Evolutionary conservation across 2,113 vertebrate genomes (phyloP).

Genomic region (Baryphthengus martii): DNA sequence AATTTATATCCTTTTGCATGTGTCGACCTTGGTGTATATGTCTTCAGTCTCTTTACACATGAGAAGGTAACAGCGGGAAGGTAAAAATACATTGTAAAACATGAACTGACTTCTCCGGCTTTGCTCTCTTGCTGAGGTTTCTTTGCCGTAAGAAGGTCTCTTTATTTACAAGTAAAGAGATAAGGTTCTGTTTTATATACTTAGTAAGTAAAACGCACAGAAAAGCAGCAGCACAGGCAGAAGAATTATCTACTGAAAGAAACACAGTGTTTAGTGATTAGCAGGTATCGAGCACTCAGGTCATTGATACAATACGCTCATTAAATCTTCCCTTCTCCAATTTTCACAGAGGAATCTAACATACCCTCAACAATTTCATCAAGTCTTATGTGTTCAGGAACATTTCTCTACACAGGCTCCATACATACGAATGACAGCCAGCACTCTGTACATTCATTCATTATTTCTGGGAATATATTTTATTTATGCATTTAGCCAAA

Average conservation of each 20-base stretch:
- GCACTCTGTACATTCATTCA: background rate
- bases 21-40: background rate
- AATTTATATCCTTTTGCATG: background rate
- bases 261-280: background rate
- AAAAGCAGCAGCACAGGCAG: background rate
- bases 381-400: background rate
- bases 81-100: background rate
- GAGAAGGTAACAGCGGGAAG: background rate
- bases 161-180: background rate
- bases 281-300: background rate
- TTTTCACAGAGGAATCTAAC: background rate
- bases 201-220: background rate
- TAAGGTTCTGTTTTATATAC: fast-evolving
- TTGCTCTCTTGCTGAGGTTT: background rate
- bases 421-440: background rate
- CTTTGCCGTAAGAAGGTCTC: background rate
- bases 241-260: background rate
- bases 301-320: background rate
- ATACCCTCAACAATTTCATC: background rate
- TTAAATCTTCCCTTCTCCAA: background rate
- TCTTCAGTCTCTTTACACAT: background rate
- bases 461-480: background rate
- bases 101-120: background rate
- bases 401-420: background rate
- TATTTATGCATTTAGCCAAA: fast-evolving